Base-by-base conservation (phyloP, 2,888 invertebrate species). In the Acronicta leporina region DNA sequence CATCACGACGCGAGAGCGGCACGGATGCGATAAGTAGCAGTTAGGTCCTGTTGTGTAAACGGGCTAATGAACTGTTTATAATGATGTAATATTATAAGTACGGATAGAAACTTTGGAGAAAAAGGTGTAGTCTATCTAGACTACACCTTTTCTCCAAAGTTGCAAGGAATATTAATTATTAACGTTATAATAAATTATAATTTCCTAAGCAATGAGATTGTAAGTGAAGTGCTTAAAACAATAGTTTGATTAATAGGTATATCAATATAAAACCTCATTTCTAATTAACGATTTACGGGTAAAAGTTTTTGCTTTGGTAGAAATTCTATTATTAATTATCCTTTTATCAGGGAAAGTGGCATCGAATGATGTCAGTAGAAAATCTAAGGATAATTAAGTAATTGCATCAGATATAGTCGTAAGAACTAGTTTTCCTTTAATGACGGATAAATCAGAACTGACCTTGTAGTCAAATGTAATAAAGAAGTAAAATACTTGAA, bases 1-100 rank as follows among this genome's bases (percentile, higher is more conserved):
- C 68, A 83, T 89, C 91, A 92, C 92, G 91, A 91, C 62, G 58
- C 58, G 72, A 77, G 58, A 69, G 72, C 62, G 57, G 55, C 62
- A 47, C 69, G 52, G 77, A 69, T 73, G 77, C 70, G 72, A 67
- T 79, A 75, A 69, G 67, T 67, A 76, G 71, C 67, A 44, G 38
- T 58, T 54, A 69, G 72, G 63, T 54, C 58, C 60, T 72, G 73
- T 81, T 82, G 66, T 62, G 54, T 72, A 64, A 71, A 57, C 40
- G 42, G 30, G 13, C 9, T 62, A 68, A 73, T 77, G 20, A 71
- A 63, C 46, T 65, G 61, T 64, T 70, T 60, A 67, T 61, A 64
- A 50, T 49, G 30, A 5, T 7, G 42, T 51, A 38, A 38, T n/a
- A 38, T 38, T 58, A 68, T 66, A 57, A 38, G 27, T 42, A 45